phyloP scores from a whole-genome alignment of 2,888 invertebrate species.

The Lumbricus terrestris region DNA sequence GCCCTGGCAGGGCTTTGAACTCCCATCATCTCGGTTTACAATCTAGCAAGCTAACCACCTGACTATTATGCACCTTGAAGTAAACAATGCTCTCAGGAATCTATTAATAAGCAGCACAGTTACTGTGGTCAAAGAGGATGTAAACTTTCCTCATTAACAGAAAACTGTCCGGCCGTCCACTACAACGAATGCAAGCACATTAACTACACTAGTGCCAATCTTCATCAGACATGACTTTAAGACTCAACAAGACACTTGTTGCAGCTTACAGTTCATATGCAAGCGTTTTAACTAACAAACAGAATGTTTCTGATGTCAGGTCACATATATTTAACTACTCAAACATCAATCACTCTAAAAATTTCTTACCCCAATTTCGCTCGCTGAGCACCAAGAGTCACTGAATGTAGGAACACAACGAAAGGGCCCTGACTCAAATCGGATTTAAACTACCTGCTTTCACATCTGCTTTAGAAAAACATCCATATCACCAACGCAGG shows the following conservation, averaged over 20 bases:
- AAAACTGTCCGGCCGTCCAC: neutral
- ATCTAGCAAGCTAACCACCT: no score
- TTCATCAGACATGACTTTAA: neutral
- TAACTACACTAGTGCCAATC: neutral
- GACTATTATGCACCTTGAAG: no score
- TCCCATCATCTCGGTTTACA: no score
- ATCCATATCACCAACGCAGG: neutral
- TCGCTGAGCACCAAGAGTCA: neutral
- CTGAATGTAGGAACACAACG: neutral
- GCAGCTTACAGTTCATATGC: no score
- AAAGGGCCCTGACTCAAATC: neutral
- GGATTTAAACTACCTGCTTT: neutral
- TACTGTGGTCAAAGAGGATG: neutral
- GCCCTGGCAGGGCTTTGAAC: no score
- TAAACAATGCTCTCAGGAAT: neutral
- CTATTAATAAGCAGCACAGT: neutral
- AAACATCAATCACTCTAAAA: neutral
- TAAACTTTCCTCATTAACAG: neutral
- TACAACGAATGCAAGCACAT: neutral
- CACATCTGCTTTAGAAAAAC: no score
- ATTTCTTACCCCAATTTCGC: neutral
- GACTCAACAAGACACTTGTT: neutral
- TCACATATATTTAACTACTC: neutral
- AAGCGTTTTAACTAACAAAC: no score
- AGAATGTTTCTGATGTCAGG: neutral